Evolutionary conservation across 2,797 vertebrate species (phyloP).

Genomic region (Microchirus variegatus): DNA sequence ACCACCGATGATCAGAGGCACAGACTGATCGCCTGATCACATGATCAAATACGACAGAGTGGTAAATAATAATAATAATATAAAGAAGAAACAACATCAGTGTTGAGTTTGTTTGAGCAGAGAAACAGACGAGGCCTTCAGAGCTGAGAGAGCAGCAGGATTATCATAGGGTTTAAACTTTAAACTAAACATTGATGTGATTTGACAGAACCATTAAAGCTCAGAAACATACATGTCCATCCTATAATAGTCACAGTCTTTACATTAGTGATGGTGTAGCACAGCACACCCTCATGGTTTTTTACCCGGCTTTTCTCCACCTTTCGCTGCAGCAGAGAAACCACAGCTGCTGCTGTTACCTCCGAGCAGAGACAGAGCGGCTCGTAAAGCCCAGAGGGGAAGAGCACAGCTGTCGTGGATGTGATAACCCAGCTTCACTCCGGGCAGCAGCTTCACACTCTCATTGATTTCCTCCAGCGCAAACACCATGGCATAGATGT

Average conservation of each 20-base stretch:
- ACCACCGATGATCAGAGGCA: constrained; percentile 79
- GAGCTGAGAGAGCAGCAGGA: too few species aligned
- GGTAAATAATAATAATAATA: too few species aligned
- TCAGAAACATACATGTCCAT: too few species aligned
- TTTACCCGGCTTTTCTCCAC: constrained; percentile 14
- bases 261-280: too few species aligned
- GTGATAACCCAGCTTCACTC: constrained; percentile 70
- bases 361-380: constrained; percentile 62
- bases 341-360: constrained; percentile 59
- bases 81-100: too few species aligned
- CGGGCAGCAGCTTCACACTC: constrained; percentile 64
- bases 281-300: too few species aligned
- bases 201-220: too few species aligned
- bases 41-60: neutral
- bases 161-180: too few species aligned
- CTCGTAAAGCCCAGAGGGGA: constrained; percentile 56
- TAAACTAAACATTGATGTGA: too few species aligned
- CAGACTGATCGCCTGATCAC: constrained; percentile 42
- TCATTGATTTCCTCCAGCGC: constrained; percentile 79
- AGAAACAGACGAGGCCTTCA: too few species aligned
- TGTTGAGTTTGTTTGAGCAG: too few species aligned
- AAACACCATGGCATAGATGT: constrained; percentile 77
- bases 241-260: too few species aligned
- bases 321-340: neutral
- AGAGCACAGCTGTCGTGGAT: constrained; percentile 69